Evolutionary conservation across 1,140 invertebrate species (phyloP), one percentile per base, ranked within the genome.

Genomic region (Bombus sylvicola): DNA sequence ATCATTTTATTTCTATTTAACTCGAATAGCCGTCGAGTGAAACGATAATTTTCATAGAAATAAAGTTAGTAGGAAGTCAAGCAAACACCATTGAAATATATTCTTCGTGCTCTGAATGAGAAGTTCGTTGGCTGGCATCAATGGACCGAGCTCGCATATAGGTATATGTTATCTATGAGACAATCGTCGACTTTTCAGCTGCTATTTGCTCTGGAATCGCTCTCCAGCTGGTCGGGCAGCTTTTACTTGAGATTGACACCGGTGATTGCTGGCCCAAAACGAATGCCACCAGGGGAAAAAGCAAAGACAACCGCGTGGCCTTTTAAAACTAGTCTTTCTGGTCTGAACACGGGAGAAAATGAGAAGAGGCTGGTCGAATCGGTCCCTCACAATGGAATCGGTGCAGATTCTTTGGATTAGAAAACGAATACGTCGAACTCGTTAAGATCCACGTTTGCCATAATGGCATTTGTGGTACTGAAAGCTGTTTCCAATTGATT

Each of bases 231-330:
- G 64, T 78, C 18, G 18, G 68, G 53, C 83, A 39, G 83, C 83
- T 85, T 80, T 85, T 85, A 85, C 83, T 39, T 6, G 83, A 64
- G 83, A 85, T 72, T 80, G 83, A 85, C 76, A 85, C 53, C 77
- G 47, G 83, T 80, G 83, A 78, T 85, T 85, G 77, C 68, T 80
- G 83, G 75, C 76, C 83, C 83, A 80, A 85, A 85, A 85, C 83
- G 77, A 85, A 72, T 62, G 83, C 41, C 76, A 39, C 2, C 47
- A 1, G 41, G 28, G 34, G 77, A 80, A 85, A 79, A 80, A 80
- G 66, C 75, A 69, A 69, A 64, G 59, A 59, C 78, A 41, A 13
- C 66, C 39, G 53, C 47, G 62, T 79, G 74, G 74, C 66, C 53
- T 71, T 80, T 80, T 64, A 31, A 72, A 73, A 85, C 83, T 85